Base-by-base conservation (phyloP, 2,888 invertebrate genomes). In the Galeruca laticollis region DNA sequence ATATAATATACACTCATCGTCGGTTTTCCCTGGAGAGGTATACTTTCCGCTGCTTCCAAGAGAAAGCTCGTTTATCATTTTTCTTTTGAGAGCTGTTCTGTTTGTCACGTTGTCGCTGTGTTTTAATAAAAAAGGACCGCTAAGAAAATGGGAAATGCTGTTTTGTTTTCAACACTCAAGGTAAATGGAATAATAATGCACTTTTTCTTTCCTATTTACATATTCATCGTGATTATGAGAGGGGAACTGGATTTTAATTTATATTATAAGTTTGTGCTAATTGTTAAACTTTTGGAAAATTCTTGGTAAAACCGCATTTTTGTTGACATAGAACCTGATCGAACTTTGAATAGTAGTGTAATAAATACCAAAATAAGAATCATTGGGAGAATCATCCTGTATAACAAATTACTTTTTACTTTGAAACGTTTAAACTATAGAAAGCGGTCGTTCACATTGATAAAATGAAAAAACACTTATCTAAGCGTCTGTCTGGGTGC, bases 171-270 rank as follows among this genome's bases (percentile, higher is more conserved):
- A 62, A 68, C 70, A 70, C 72, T 70, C 66, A 13, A 59, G 63
- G 52, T 72, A 74, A 54, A 74, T 74, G 74, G 72, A 72, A 72
- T 72, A 70, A 67, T 70, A 73, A 73, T 69, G 70, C 54, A 57
- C 43, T 51, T 66, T 69, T 69, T 67, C 56, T 15, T 61, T 31
- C 26, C 2, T 13, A 54, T 54, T 54, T 26, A 26, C 54, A 54
- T 54, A 54, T 31, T 31, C 13, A 31, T n/a, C 13, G 15, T 10
- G 13, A 54, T 8, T 20, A 49, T 10, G 20, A 18, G 5, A 20
- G 9, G 18, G 10, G 5, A 49, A 49, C 9, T 49, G 6, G 9
- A 18, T 26, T 3, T 26, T 26, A 5, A 5, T 26, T 26, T 1
- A 6, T 26, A n/a, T n/a, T n/a, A n/a, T n/a, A n/a, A n/a, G n/a